phyloP scores from a whole-genome alignment of 1,140 invertebrate genomes.

The Apis dorsata region DNA sequence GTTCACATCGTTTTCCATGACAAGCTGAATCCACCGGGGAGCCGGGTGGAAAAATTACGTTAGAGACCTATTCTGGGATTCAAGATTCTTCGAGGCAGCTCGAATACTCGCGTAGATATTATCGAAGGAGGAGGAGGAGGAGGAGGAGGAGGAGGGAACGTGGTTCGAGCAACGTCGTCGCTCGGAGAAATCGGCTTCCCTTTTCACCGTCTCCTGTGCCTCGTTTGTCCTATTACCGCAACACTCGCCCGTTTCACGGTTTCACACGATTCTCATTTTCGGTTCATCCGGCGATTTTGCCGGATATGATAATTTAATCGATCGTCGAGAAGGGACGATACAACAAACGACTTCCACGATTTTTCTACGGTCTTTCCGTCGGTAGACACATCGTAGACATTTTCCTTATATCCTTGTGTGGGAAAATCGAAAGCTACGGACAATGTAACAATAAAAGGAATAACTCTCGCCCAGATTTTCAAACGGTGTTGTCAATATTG shows the following conservation, averaged over 20 bases:
- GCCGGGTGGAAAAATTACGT: conserved; percentile 12
- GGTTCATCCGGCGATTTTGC: neutral
- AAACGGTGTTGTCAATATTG: conserved; percentile 60
- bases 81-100: conserved; percentile 9
- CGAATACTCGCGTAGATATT: conserved; percentile 10
- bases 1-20: neutral
- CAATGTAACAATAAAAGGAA: conserved; percentile 33
- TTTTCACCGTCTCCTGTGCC: conserved; percentile 3
- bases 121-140: neutral
- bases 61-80: conserved; percentile 13
- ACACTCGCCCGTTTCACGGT: neutral
- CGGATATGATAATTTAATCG: neutral
- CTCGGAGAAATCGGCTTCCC: neutral
- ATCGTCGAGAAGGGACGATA: no score
- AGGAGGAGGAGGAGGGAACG: no score
- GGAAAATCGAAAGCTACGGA: no score
- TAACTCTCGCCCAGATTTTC: conserved; percentile 45
- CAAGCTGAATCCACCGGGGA: neutral
- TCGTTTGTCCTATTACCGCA: conserved; percentile 14
- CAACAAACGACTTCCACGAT: no score
- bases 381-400: neutral
- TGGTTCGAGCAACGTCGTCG: neutral
- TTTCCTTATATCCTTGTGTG: neutral
- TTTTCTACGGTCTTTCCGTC: no score
- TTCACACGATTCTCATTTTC: neutral